Conservation (phyloP, 1,140 invertebrate genomes). For the Danaus plexippus region DNA sequence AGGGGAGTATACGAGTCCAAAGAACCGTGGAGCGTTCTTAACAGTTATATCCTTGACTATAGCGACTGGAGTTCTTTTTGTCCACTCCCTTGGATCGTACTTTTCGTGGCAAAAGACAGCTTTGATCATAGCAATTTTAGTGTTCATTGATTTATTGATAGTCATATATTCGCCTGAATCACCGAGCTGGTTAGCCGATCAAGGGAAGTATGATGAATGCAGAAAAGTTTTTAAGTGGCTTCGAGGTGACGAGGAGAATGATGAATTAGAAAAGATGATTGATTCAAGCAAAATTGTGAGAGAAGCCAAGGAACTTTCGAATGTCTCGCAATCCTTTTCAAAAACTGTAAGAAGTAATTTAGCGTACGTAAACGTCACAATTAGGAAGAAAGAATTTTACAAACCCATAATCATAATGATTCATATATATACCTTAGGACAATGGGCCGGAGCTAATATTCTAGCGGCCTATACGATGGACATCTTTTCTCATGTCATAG, state of each 20-base stretch:
- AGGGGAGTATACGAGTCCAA: slow-evolving; percentile 60
- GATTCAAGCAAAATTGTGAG: slow-evolving; percentile 30
- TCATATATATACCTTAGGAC: slow-evolving; percentile 40
- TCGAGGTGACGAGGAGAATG: slow-evolving; percentile 53
- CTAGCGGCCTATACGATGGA: slow-evolving; percentile 79
- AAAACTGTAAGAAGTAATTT: slow-evolving; percentile 19
- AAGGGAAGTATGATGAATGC: slow-evolving; percentile 62
- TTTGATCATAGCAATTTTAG: slow-evolving; percentile 57
- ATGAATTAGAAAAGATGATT: slow-evolving; percentile 50
- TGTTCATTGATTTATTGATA: slow-evolving; percentile 55
- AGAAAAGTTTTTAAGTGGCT: slow-evolving; percentile 61
- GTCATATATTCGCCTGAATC: slow-evolving; percentile 76
- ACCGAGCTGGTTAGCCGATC: slow-evolving; percentile 76
- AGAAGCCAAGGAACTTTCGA: slow-evolving; percentile 21
- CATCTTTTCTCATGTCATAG: slow-evolving; percentile 69
- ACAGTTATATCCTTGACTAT: slow-evolving; percentile 64
- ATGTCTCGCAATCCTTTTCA: slow-evolving; percentile 17
- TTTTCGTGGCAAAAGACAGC: slow-evolving; percentile 71
- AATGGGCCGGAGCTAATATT: slow-evolving; percentile 46
- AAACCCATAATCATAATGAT: slow-evolving; percentile 52
- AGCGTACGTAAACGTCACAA: slow-evolving; percentile 19
- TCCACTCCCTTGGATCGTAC: slow-evolving; percentile 71
- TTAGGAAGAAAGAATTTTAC: slow-evolving; percentile 47
- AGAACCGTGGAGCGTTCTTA: slow-evolving; percentile 69
- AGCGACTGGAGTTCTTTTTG: slow-evolving; percentile 65